Evolutionary conservation across 2,113 vertebrate species (phyloP), one percentile per base, ranked within the genome.

Genomic region (Montifringilla adamsi): DNA sequence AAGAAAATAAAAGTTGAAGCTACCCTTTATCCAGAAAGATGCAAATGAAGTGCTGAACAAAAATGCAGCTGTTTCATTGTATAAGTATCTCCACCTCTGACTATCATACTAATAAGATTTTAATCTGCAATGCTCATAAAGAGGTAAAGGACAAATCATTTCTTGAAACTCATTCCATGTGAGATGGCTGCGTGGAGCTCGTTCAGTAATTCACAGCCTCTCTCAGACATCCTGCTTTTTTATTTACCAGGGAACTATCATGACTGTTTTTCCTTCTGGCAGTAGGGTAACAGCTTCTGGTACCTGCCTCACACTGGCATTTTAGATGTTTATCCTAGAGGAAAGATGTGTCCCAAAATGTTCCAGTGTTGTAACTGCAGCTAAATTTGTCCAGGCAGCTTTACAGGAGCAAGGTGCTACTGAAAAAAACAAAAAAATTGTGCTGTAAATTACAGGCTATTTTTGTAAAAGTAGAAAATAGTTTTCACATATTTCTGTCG

Each of bases 61-160:
- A 94, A 82, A 58, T 79, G 58, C 89, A 95, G 70, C 81, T 90
- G 59, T 66, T 90, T 67, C 21, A 15, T 47, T 94, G n/a, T 84
- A 19, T 66, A n/a, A 82, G 31, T 28, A 6, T 76, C 62, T 91
- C 37, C 83, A 78, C 23, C 17, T 68, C 69, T 89, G 50, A 35
- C 66, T 90, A 10, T 80, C 46, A 47, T 69, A 63, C 39, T 85
- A 85, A 79, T 62, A 68, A 47, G 31, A 43, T 87, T 69, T 93
- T 39, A 49, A 73, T 93, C 41, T 62, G 14, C 37, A 90, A 11
- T 59, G 21, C 31, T 87, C 24, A 41, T 75, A 33, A 75, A 87
- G 67, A 68, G 49, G 6, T 68, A 72, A 91, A 82, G 21, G n/a
- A 62, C 13, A 69, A 88, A 50, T 12, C 21, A 37, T 52, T 87